Conservation (phyloP, 1,140 invertebrate species). For the Scaptodrosophila lebanonensis region DNA sequence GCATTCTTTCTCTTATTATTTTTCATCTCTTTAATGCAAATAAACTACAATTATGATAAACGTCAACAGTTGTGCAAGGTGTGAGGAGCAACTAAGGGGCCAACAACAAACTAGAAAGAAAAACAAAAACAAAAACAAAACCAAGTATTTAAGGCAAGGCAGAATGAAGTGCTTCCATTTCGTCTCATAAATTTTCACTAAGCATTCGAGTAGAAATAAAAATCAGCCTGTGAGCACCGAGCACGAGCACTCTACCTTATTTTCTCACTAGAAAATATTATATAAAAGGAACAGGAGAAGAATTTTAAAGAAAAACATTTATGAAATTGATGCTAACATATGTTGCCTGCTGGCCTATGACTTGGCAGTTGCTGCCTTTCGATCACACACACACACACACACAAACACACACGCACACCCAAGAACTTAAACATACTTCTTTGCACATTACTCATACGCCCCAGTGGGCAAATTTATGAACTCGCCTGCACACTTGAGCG, state of each 20-base stretch:
- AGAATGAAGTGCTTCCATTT: no score
- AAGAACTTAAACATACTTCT: constrained; percentile 30
- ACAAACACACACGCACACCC: constrained; percentile 10
- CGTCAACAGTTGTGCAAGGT: constrained; percentile 76
- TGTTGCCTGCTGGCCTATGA: constrained; percentile 58
- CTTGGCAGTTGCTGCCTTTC: constrained; percentile 39
- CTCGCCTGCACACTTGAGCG: constrained; percentile 58
- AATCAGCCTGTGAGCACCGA: no score
- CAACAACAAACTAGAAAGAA: neutral
- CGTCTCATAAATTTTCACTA: no score
- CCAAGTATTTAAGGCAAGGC: no score
- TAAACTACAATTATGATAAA: constrained; percentile 76
- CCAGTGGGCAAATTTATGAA: constrained; percentile 74
- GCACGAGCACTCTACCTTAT: no score
- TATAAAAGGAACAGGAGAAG: neutral
- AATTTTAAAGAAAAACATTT: constrained; percentile 11
- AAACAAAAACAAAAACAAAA: no score
- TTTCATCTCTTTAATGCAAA: constrained; percentile 53
- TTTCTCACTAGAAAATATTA: constrained; percentile 13
- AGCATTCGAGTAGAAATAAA: no score
- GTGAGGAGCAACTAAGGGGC: constrained; percentile 61
- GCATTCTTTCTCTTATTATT: constrained; percentile 7
- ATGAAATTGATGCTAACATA: constrained; percentile 61
- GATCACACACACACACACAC: constrained; percentile 21
- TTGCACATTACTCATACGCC: constrained; percentile 72